These are phyloP conservation scores for Alca torda DNA, from an alignment of 2,797 vertebrate genomes.

Conservation along the genomic window DNA sequence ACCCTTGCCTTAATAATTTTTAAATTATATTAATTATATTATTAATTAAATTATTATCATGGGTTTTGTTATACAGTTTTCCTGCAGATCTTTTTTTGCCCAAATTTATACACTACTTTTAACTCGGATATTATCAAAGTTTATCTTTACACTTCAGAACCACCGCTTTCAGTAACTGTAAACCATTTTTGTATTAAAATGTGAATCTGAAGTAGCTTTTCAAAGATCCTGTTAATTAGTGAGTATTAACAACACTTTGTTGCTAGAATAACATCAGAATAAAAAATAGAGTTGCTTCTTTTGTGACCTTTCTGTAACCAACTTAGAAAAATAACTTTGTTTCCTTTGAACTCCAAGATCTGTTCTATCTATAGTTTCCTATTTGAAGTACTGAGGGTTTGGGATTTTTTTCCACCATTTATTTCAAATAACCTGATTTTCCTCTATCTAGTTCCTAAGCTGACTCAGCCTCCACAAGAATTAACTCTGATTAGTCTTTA, in stretches of 20 bases:
- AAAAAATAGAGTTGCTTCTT: not conserved
- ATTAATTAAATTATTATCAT: not conserved
- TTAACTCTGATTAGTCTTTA: not conserved
- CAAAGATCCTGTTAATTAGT: not conserved
- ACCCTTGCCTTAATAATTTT: not conserved
- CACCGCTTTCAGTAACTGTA: not conserved
- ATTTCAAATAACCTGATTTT: not conserved
- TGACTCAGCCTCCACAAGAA: not conserved
- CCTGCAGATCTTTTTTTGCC: not conserved
- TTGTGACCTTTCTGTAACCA: not conserved
- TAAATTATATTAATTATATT: too few species aligned
- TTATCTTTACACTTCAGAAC: not conserved
- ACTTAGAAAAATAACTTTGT: not conserved
- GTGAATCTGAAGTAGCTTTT: not conserved
- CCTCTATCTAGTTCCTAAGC: not conserved
- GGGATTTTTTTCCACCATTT: rapidly evolving
- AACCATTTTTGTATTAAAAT: not conserved
- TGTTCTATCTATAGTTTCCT: not conserved
- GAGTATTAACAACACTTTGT: not conserved
- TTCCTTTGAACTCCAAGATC: not conserved
- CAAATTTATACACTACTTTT: not conserved
- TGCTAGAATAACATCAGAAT: not conserved
- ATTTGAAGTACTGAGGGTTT: not conserved
- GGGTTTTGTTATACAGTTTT: not conserved
- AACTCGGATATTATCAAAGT: rapidly evolving